Percentiles rank a stretch among this genome's conserved stretches.
These are phyloP conservation scores for Cephus pulcher DNA, from an alignment of 2,888 invertebrate genomes.

Conservation along the genomic window DNA sequence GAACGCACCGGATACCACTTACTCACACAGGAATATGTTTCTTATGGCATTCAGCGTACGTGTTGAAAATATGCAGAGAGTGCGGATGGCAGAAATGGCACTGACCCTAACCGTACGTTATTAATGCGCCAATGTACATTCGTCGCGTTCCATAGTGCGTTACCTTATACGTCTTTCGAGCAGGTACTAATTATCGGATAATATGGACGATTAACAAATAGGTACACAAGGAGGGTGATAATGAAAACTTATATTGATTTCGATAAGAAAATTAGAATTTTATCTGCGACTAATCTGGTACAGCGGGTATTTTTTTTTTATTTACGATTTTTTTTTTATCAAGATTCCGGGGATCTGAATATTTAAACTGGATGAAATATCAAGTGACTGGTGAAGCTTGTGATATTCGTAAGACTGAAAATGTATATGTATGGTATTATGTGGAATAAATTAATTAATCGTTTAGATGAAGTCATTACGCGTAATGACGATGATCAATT, in stretches of 20 bases:
- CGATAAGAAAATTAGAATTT: neutral
- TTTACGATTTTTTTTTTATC: neutral
- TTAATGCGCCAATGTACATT: neutral
- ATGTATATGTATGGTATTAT: neutral
- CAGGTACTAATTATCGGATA: neutral
- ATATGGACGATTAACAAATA: neutral
- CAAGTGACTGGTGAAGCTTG: neutral
- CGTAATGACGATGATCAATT: neutral
- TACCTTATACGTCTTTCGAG: neutral
- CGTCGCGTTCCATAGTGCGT: neutral
- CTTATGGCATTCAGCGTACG: neutral
- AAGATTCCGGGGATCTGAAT: too few relatives aligned
- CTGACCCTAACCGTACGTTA: constrained; percentile 23
- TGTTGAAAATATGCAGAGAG: neutral
- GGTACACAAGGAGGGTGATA: neutral
- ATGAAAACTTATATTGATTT: neutral
- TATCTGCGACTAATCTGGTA: neutral
- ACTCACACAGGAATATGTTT: neutral
- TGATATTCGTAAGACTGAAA: neutral
- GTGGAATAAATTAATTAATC: neutral
- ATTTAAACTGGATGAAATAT: neutral
- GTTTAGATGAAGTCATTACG: neutral
- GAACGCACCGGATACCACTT: constrained; percentile 14
- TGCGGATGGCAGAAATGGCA: constrained; percentile 8
- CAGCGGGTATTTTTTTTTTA: neutral